A percentile compares a stretch with the other conserved stretches of the same genome.
phyloP scores from a whole-genome alignment of 2,888 invertebrate species.

The Xestia ashworthii region DNA sequence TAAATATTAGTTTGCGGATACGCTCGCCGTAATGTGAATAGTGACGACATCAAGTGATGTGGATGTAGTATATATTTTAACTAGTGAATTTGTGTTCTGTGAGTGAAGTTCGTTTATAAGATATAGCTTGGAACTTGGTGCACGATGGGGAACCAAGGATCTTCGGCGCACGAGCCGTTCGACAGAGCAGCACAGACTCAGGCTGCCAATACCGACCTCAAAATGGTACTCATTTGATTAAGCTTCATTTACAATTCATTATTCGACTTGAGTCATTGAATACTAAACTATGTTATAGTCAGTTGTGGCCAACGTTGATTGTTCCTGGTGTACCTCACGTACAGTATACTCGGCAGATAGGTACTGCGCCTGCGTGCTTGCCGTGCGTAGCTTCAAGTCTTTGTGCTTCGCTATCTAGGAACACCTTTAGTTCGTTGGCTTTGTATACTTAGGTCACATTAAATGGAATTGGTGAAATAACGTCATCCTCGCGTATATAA shows the following conservation, averaged over 20 bases:
- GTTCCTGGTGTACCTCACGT: constrained; percentile 62
- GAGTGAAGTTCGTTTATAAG: constrained; percentile 71
- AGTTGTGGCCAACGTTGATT: constrained; percentile 67
- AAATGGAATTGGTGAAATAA: constrained; percentile 39
- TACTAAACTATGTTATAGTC: constrained; percentile 50
- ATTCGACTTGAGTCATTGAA: constrained; percentile 72
- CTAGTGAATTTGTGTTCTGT: constrained; percentile 70
- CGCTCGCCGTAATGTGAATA: constrained; percentile 61
- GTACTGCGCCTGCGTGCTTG: constrained; percentile 31
- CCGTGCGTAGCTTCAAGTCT: constrained; percentile 48
- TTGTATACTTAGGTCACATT: constrained; percentile 33
- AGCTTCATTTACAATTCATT: constrained; percentile 73
- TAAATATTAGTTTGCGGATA: constrained; percentile 69
- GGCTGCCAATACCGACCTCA: constrained; percentile 86
- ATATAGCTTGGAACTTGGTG: constrained; percentile 59
- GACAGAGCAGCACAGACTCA: constrained; percentile 91
- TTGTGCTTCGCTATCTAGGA: constrained; percentile 37
- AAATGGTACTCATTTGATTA: constrained; percentile 84
- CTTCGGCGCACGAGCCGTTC: constrained; percentile 95
- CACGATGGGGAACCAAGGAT: constrained; percentile 95
- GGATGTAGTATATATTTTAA: constrained; percentile 51
- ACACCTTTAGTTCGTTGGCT: constrained; percentile 34
- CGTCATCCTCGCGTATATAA: constrained; percentile 30
- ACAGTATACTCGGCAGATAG: constrained; percentile 50
- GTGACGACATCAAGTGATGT: constrained; percentile 66